Base-by-base conservation (phyloP, 2,888 invertebrate species). In the Parnassius smintheus region DNA sequence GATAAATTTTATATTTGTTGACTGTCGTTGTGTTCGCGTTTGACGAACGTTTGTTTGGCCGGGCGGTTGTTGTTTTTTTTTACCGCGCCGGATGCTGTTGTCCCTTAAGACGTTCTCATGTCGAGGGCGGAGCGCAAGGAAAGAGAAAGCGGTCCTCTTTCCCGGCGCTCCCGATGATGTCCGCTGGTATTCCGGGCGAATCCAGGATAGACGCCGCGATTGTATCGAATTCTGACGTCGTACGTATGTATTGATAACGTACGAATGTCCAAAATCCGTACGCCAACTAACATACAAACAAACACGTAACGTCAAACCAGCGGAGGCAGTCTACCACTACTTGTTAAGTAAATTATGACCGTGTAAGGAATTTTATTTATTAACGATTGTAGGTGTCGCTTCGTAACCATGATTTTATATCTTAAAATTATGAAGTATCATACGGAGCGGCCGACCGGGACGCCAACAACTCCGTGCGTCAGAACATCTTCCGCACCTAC, bases 301-400 rank as follows among this genome's bases (percentile, higher is more conserved):
- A 49, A 13, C 49, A 13, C 13, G 49, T 13, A 13, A 49, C 49
- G 46, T 46, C 46, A 46, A 49, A 49, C 49, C 13, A 49, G 49
- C 49, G 49, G 49, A 7, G 35, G 3, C 49, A 49, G 49, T 49
- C 49, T n/a, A 49, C 49, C 69, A 71, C 73, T 72, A 68, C 68
- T 35, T 71, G 68, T 66, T 64, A 72, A 65, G 42, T 66, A 64
- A 68, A 61, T 55, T 58, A 68, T 68, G 35, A 67, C 64, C 69
- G 63, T 61, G 65, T 69, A 70, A 68, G 68, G 49, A 13, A 65
- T 68, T 62, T 66, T 67, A 67, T 71, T 71, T 71, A 70, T 68
- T 69, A 18, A 66, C 65, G 66, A 56, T 65, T 68, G 68, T 66
- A 66, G 55, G 9, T 9, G 51, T 61, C 66, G 54, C 41, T 35